These are phyloP conservation scores for Crenuchus spilurus DNA, from an alignment of 2,797 vertebrate genomes.

Conservation along the genomic window DNA sequence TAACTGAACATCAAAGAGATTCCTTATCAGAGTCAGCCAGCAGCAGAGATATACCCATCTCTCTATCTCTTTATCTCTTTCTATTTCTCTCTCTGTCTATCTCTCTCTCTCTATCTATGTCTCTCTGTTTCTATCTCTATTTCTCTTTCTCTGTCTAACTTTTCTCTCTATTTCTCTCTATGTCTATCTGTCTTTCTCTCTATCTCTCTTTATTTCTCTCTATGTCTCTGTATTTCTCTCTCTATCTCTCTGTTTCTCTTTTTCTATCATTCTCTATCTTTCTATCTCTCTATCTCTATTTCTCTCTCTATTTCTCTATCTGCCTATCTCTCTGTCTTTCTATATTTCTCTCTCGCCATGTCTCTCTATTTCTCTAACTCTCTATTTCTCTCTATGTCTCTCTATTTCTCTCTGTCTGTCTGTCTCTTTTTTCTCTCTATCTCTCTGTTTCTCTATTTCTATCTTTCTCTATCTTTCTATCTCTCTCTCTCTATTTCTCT, in stretches of 20 bases:
- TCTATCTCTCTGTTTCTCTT: not conserved
- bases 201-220: not conserved
- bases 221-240: not conserved
- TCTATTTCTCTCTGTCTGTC: too few species aligned
- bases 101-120: not conserved
- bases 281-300: not conserved
- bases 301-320: not conserved
- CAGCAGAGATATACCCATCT: conserved; percentile 45
- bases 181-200: not conserved
- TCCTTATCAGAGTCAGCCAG: conserved; percentile 60
- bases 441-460: conserved; percentile 11
- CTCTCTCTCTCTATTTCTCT: not conserved
- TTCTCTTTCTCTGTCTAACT: not conserved
- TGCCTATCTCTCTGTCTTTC: conserved; percentile 8
- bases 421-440: not conserved
- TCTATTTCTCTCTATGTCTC: too few species aligned
- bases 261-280: not conserved
- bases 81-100: not conserved
- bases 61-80: conserved; percentile 25
- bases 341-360: too few species aligned
- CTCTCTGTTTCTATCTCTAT: not conserved
- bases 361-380: too few species aligned
- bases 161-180: conserved; percentile 8
- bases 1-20: conserved; percentile 70
- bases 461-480: conserved; percentile 5